Evolutionary conservation across 2,888 invertebrate species (phyloP), one percentile per base, ranked within the genome.

Genomic region (Philopedon plagiatum): DNA sequence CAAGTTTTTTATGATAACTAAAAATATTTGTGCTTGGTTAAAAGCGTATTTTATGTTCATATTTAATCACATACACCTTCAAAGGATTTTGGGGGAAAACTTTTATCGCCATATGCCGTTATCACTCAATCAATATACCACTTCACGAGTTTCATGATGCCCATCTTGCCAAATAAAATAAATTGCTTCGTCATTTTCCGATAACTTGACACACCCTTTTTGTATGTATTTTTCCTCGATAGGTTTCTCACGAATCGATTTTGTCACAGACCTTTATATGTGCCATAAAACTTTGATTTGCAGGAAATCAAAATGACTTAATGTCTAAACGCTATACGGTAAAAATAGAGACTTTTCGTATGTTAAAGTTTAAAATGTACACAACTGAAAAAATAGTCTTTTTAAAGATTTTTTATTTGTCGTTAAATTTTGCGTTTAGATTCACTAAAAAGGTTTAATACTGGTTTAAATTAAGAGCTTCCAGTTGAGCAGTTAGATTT

Each of bases 101-200:
- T 69, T 71, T 79, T 79, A 79, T 79, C 77, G 78, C 77, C 80
- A 80, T 80, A 64, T 72, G 74, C 78, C 79, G 80, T 80, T 80
- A 80, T 79, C 81, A 78, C 78, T 80, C 81, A 80, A 81, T 80
- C 81, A 80, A 80, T 81, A 80, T 75, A 74, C 68, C 77, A 73
- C 66, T 71, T 63, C 66, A 71, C 58, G 66, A 56, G 58, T 73
- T 68, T 73, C 57, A 56, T 26, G 51, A 34, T 64, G 68, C 70
- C 70, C 69, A 68, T 73, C 65, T 65, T 69, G 60, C 67, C 73
- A 69, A 73, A 73, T 73, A 73, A 73, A 73, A 73, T 73, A 73
- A 73, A 73, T 73, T 70, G 73, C 62, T 70, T 73, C 66, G 65
- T 65, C 65, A 70, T 54, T 66, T 69, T 70, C 61, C 57, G 73